Base-by-base conservation (phyloP, 2,888 invertebrate genomes). In the Lottia scabra region DNA sequence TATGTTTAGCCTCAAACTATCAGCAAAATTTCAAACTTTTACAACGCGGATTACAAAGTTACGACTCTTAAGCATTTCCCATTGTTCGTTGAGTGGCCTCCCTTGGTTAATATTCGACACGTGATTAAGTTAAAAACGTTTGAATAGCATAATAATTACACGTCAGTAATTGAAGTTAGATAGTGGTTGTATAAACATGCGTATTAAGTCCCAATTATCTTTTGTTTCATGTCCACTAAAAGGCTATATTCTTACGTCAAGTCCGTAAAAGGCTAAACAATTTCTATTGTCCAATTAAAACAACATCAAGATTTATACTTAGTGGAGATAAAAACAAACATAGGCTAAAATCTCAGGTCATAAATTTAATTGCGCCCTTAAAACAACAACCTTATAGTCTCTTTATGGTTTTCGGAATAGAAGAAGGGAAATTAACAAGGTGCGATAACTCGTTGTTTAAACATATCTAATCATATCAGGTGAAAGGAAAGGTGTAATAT, bases 31-130 rank as follows among this genome's bases (percentile, higher is more conserved):
- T 10, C 38, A 38, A 38, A 8, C 8, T 38, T 38, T 38, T 38
- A 38, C 38, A 38, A 38, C 38, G 10, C 38, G 38, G 38, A 38
- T 38, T 38, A 38, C 10, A 38, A 38, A 38, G 38, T 38, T 38
- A 38, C 38, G 38, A 38, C 38, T 38, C 5, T 38, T 38, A 38
- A 38, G 10, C 38, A 6, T 38, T 38, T 38, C 8, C 2, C 10
- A 56, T 56, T 56, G 56, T 56, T 56, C 23, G 23, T 12, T 56
- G 56, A 56, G 56, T 23, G 56, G 56, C 56, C 56, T 56, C 56
- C 56, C 56, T 56, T 19, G 56, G 56, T 56, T 56, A 56, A 56
- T 56, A 12, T 56, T 23, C 56, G 56, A 56, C 56, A 56, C 56
- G 23, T 19, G 56, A 56, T 56, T 56, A 56, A 56, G 23, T 56